Evolutionary conservation across 37 sponge, comb jelly and placozoan genomes (phyloP), one percentile per base, ranked within the genome.

Genomic region (Beroe ovata): DNA sequence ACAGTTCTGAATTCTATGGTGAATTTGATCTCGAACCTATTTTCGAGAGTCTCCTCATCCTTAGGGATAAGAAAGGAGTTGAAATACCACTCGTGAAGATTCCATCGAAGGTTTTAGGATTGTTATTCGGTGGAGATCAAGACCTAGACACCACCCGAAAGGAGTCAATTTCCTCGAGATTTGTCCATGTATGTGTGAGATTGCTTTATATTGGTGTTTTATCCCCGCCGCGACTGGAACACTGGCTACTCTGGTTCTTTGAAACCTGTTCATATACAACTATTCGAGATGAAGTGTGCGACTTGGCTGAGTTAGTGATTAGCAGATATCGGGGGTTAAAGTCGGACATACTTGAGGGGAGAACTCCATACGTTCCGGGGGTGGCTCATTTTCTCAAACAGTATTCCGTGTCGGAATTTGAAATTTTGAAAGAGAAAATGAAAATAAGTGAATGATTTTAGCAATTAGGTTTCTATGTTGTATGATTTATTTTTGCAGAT

Each of bases 231-330:
- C 35, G 84, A 6, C n/a, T 77, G 47, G 84, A 77, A 39, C 84
- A 77, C 33, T 77, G 84, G 84, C 21, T 77, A 54, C 41, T 77
- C 4, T 77, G 84, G 84, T 77, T 77, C 22, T 54, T 77, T 0
- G 84, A 77, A 36, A 39, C 1, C 4, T n/a, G n/a, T n/a, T 71
- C 71, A 30, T 2, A 35, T 77, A 25, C 0, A 37, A 18, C 25
- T 33, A 1, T 1, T 1, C 25, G 2, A 18, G 14, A 3, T 26
- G 33, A 23, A 29, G 84, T 42, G 23, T 20, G 38, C 2, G 84
- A 38, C 1, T 3, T 77, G 54, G 1, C 84, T 42, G 20, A 8
- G n/a, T 23, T 11, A 16, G 33, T 77, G 25, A 77, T 77, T n/a
- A 3, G 14, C 0, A 20, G 41, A 20, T 77, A 77, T 20, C 8